Evolutionary conservation across 2,797 vertebrate species (phyloP), one percentile per base, ranked within the genome.

Genomic region (Spinibarbus caldwelli): DNA sequence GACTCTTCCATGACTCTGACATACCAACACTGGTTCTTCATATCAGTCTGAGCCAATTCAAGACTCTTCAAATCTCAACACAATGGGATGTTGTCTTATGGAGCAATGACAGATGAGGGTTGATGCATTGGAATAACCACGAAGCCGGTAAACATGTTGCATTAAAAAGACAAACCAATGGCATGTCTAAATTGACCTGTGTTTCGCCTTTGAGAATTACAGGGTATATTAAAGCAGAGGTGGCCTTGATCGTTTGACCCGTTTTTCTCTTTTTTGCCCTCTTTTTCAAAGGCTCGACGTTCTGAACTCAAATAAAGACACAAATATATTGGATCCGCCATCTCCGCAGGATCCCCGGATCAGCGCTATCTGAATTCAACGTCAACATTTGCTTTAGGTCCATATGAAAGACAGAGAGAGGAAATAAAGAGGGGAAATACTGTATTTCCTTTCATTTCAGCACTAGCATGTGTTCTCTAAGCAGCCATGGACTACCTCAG

Each of bases 371-470:
- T 83, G 75, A 90, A 87, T 88, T 90, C 86, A 89, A 86, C 76
- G 78, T 90, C 89, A 90, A 90, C 89, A 90, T 90, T 90, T 90
- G 89, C 85, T 88, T 90, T 87, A 90, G 89, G 85, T 87, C 68
- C 31, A 72, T 89, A 89, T 88, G 85, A 86, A 88, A 90, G 88
- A 86, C 67, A 71, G 78, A 68, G 81, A 77, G 86, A 90, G 88
- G 87, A 87, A 87, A 89, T 89, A 86, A 87, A 85, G 83, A 86
- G 76, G 68, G 89, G 88, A 89, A 90, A 90, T 87, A 83, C 82
- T 87, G 87, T 87, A 90, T 88, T 88, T 90, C 87, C 88, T 90
- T 89, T 90, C 87, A 87, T 89, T 90, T 87, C 84, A 67, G 78
- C 77, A 81, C 88, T 87, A 85, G 84, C 64, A 85, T 70, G 57